A percentile compares a stretch with the other conserved stretches of the same genome.
These are phyloP conservation scores for Carposina sasakii DNA, from an alignment of 1,140 invertebrate species.

Conservation along the genomic window DNA sequence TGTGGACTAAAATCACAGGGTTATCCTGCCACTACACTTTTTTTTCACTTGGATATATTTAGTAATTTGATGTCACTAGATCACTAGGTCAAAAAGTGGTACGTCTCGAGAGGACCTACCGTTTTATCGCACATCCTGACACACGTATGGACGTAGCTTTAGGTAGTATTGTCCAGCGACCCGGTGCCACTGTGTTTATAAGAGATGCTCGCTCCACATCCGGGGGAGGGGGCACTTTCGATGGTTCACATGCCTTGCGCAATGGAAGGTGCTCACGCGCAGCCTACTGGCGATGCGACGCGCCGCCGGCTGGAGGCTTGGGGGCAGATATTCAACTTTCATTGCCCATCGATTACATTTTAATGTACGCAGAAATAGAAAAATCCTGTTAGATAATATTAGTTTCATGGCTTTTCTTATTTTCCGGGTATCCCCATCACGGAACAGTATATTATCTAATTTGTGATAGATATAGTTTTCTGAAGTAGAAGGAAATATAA, in stretches of 20 bases:
- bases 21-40: constrained; percentile 1
- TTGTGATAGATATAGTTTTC: no score
- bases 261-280: constrained; percentile 54
- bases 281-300: constrained; percentile 30
- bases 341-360: no score
- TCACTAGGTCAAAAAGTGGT: constrained; percentile 25
- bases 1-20: background rate
- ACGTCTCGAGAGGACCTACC: constrained; percentile 42
- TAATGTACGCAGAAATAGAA: no score
- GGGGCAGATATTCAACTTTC: constrained; percentile 10
- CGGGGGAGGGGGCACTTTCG: constrained; percentile 63
- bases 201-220: constrained; percentile 56
- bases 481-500: no score
- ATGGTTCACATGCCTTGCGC: constrained; percentile 59
- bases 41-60: background rate
- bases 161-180: constrained; percentile 56
- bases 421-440: no score
- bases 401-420: no score
- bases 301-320: constrained; percentile 1
- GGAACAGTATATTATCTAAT: no score
- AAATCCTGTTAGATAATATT: no score
- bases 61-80: constrained; percentile 18
- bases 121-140: constrained; percentile 58
- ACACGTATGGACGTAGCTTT: constrained; percentile 39
- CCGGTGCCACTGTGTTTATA: constrained; percentile 62